These are phyloP conservation scores for Aplodontia rufa DNA, from an alignment of 2,113 vertebrate genomes.

Conservation along the genomic window DNA sequence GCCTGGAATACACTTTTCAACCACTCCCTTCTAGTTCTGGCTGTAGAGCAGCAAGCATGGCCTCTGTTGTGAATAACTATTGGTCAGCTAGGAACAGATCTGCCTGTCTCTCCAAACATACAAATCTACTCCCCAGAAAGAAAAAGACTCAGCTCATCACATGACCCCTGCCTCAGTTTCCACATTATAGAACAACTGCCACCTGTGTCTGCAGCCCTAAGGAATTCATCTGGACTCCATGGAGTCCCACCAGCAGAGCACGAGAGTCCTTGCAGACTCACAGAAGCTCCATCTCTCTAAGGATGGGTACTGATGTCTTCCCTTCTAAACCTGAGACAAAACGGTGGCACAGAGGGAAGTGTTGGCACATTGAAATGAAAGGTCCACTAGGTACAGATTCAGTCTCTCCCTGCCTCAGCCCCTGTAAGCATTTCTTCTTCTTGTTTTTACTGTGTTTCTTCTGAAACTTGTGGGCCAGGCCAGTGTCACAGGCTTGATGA, in stretches of 20 bases:
- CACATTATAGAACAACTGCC: neutral
- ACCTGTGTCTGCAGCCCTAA: neutral
- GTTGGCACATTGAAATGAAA: neutral
- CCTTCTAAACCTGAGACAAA: neutral
- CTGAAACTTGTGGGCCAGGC: neutral
- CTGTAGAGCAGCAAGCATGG: neutral
- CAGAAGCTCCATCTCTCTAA: rapidly evolving
- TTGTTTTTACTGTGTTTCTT: neutral
- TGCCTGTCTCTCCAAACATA: neutral
- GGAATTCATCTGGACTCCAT: neutral
- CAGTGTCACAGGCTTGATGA: neutral
- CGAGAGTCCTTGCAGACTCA: neutral
- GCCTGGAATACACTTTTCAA: neutral
- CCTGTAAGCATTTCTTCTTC: neutral
- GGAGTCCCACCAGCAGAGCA: neutral
- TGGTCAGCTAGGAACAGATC: neutral
- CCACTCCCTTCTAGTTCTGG: neutral
- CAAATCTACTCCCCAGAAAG: neutral
- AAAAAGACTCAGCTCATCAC: neutral
- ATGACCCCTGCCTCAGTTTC: neutral
- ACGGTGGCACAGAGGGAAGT: neutral
- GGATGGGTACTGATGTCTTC: neutral
- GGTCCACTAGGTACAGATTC: neutral
- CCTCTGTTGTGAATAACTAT: neutral
- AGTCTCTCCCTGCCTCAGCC: neutral